Evolutionary conservation across 2,888 invertebrate genomes (phyloP).

Genomic region (Habrosyne pyritoides): DNA sequence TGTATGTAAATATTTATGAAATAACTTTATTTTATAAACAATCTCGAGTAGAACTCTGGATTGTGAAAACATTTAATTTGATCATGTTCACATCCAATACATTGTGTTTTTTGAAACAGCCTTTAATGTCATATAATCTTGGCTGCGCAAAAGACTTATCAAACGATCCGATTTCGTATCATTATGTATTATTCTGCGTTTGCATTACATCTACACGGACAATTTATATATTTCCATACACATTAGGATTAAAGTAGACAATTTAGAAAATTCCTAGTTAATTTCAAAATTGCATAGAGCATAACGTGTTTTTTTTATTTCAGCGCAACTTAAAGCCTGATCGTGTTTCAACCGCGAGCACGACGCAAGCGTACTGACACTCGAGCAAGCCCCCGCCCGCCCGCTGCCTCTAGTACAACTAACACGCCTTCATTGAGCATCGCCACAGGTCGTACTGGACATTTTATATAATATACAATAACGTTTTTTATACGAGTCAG

Average conservation of each 20-base stretch:
- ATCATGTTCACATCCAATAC: too few relatives aligned
- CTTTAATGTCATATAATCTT: too few relatives aligned
- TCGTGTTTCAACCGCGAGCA: conserved; percentile 71
- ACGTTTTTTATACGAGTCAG: conserved; percentile 52
- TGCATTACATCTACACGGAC: too few relatives aligned
- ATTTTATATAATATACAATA: conserved; percentile 37
- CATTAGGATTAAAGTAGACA: too few relatives aligned
- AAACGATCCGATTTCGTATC: too few relatives aligned
- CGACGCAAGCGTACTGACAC: conserved; percentile 81
- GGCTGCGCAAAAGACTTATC: too few relatives aligned
- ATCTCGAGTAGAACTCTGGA: not conserved
- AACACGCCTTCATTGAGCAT: conserved; percentile 37
- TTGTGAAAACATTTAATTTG: too few relatives aligned
- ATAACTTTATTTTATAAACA: not conserved
- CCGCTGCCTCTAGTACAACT: conserved; percentile 65
- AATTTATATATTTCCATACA: too few relatives aligned
- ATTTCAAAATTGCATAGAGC: too few relatives aligned
- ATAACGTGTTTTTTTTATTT: conserved; percentile 24
- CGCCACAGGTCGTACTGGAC: conserved; percentile 45
- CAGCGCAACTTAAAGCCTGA: conserved; percentile 76
- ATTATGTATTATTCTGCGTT: too few relatives aligned
- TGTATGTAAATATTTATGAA: not conserved
- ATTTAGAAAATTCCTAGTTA: too few relatives aligned
- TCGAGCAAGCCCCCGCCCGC: conserved; percentile 60
- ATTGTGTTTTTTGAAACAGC: too few relatives aligned